These are phyloP conservation scores for Temnopleurus reevesii DNA, from an alignment of 53 echinoderm and acorn worm genomes.

Conservation along the genomic window DNA sequence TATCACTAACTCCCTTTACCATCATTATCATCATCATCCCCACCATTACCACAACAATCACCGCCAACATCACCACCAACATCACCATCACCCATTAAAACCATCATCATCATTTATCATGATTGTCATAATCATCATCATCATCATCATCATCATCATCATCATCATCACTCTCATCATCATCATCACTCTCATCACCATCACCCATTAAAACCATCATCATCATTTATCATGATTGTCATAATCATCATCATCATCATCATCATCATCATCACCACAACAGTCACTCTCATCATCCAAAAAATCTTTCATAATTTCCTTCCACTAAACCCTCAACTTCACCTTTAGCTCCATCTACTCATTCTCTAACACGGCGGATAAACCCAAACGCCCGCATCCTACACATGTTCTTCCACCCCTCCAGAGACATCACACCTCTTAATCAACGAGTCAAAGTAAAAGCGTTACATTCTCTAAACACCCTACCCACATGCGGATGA, in stretches of 20 bases:
- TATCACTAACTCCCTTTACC: too few species aligned
- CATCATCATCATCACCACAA: not conserved
- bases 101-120: not conserved
- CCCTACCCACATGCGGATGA: not conserved
- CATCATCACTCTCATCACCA: not conserved
- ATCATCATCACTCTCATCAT: not conserved
- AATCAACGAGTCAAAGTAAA: not conserved
- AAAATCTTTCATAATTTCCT: not conserved
- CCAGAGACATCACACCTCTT: not conserved
- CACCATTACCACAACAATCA: not conserved
- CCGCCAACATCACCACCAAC: not conserved
- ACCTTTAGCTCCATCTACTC: not conserved
- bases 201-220: too few species aligned
- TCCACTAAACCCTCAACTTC: not conserved
- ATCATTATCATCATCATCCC: not conserved
- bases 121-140: not conserved
- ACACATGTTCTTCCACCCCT: not conserved
- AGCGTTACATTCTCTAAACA: slow-evolving; percentile 29
- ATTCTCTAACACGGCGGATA: not conserved
- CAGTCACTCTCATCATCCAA: too few species aligned
- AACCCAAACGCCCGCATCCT: not conserved
- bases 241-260: not conserved
- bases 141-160: not conserved
- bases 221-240: not conserved
- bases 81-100: not conserved